Conservation (phyloP, 2,888 invertebrate species). For the Cybosia mesomella region DNA sequence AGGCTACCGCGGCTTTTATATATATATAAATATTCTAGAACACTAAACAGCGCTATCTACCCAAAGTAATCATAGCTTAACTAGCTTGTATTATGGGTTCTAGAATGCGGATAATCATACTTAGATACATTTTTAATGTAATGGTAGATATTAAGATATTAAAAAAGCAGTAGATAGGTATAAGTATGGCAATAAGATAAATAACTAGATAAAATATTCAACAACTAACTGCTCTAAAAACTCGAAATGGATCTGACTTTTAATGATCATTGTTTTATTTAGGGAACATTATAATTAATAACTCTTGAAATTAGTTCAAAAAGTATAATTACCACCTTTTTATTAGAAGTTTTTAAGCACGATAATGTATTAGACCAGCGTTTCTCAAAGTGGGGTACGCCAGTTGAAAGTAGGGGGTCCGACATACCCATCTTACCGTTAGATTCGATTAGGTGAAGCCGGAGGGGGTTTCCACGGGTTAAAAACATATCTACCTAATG, state of each 20-base stretch:
- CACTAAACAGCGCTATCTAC: too few relatives aligned
- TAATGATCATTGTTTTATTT: neutral
- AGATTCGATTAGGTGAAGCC: too few relatives aligned
- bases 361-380: neutral
- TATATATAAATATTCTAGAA: too few relatives aligned
- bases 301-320: neutral
- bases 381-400: neutral
- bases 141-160: neutral
- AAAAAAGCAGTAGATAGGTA: neutral
- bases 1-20: too few relatives aligned
- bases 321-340: neutral
- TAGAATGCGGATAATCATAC: too few relatives aligned
- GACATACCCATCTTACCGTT: too few relatives aligned
- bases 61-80: too few relatives aligned
- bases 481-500: too few relatives aligned
- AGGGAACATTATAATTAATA: neutral
- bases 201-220: neutral
- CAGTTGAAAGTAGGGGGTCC: too few relatives aligned
- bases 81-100: too few relatives aligned
- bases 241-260: neutral
- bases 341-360: neutral
- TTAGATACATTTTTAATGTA: constrained; percentile 1
- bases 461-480: too few relatives aligned
- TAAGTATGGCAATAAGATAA: neutral
- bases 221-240: neutral